A percentile compares a stretch with the other conserved stretches of the same genome.
phyloP scores from a whole-genome alignment of 2,797 vertebrate genomes.

The Euthynnus affinis region DNA sequence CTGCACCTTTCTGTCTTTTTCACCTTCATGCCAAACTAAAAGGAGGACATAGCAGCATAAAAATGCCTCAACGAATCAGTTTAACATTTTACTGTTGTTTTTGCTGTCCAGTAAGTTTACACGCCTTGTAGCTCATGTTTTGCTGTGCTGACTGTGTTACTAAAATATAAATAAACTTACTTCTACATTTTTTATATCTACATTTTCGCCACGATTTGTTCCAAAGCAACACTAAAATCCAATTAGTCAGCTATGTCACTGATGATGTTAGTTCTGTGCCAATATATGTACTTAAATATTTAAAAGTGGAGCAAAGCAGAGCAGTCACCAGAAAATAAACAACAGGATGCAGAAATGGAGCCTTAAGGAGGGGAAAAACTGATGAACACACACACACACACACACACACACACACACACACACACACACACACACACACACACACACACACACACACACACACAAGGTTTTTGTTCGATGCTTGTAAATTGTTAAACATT shows the following conservation, averaged over 20 bases:
- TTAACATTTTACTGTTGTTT: not conserved
- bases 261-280: not conserved
- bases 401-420: no score
- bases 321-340: slow-evolving; percentile 8
- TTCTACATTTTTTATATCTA: not conserved
- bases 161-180: not conserved
- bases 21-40: slow-evolving; percentile 25
- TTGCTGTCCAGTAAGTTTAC: not conserved
- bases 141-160: not conserved
- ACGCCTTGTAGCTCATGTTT: not conserved
- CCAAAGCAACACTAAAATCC: not conserved
- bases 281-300: slow-evolving; percentile 24
- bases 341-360: slow-evolving; percentile 33
- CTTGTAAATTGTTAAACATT: slow-evolving; percentile 45
- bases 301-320: slow-evolving; percentile 4
- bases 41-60: slow-evolving; percentile 12
- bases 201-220: not conserved
- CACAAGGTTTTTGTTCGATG: slow-evolving; percentile 17
- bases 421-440: no score
- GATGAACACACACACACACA: slow-evolving; percentile 6
- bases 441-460: slow-evolving; percentile 21
- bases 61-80: slow-evolving; percentile 27
- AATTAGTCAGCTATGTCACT: not conserved
- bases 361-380: not conserved
- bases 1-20: slow-evolving; percentile 23